Evolutionary conservation across 2,113 vertebrate species (phyloP).

Genomic region (Nestor notabilis): DNA sequence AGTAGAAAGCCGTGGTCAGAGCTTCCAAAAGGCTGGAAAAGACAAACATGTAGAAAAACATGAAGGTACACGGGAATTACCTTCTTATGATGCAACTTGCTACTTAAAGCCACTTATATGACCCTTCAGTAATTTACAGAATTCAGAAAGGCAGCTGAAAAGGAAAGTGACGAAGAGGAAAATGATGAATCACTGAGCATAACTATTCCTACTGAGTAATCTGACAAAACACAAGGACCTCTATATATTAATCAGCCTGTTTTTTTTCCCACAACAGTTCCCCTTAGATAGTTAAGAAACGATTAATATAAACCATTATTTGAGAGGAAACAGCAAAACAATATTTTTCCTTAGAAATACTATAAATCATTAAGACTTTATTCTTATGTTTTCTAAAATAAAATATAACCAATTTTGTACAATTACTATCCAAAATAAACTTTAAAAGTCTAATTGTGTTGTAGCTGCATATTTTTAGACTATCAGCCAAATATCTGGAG

Average conservation of each 20-base stretch:
- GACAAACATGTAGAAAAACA: background rate
- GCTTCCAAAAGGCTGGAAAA: background rate
- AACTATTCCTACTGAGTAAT: background rate
- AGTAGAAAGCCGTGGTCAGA: background rate
- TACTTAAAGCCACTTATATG: background rate
- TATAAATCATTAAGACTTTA: background rate
- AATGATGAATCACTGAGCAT: background rate
- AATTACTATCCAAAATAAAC: background rate
- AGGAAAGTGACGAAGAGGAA: background rate
- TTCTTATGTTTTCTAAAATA: background rate
- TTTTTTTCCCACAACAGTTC: background rate
- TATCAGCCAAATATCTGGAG: background rate
- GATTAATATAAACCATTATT: background rate
- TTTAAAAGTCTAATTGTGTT: background rate
- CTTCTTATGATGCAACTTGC: background rate
- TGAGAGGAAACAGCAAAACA: background rate
- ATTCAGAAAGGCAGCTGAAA: slow-evolving; percentile 7
- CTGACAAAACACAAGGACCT: background rate
- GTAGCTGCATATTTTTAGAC: background rate
- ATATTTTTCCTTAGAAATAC: background rate
- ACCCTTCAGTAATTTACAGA: background rate
- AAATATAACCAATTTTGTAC: background rate
- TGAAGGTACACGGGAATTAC: background rate
- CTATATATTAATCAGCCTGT: background rate
- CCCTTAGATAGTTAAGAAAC: background rate